A percentile compares a stretch with the other conserved stretches of the same genome.
These are phyloP conservation scores for Maniola hyperantus DNA, from an alignment of 2,888 invertebrate genomes.

Conservation along the genomic window DNA sequence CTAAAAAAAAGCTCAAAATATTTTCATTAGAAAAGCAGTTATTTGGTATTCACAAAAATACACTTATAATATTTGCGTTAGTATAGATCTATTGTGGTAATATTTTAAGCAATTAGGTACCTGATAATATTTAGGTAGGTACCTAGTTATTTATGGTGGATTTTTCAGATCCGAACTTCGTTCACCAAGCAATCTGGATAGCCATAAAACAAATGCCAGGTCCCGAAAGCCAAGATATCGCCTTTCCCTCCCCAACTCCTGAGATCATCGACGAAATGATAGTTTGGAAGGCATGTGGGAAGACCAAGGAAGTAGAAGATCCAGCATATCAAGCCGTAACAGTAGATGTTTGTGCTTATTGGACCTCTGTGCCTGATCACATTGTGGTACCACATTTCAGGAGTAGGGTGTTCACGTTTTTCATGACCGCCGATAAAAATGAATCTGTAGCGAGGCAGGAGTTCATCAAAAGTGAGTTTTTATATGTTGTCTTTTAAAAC, in stretches of 20 bases:
- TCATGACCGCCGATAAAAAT: conserved; percentile 79
- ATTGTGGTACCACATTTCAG: conserved; percentile 74
- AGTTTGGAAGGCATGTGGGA: conserved; percentile 69
- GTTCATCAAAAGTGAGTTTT: conserved; percentile 64
- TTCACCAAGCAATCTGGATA: conserved; percentile 75
- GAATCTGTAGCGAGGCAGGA: conserved; percentile 72
- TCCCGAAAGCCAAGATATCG: conserved; percentile 65
- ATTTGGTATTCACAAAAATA: too few species aligned
- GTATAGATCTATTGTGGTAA: not conserved
- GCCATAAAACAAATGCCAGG: conserved; percentile 71
- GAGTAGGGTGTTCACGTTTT: conserved; percentile 74
- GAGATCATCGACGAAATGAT: conserved; percentile 65
- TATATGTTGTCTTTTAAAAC: not conserved
- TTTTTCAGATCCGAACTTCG: conserved; percentile 69
- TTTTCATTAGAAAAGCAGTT: too few species aligned
- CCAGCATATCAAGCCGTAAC: conserved; percentile 62
- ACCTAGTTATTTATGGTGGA: too few species aligned
- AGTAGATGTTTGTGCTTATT: conserved; percentile 69
- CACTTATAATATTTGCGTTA: too few species aligned
- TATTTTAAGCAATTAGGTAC: too few species aligned
- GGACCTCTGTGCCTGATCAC: conserved; percentile 76
- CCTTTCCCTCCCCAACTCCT: conserved; percentile 63
- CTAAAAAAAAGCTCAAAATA: too few species aligned
- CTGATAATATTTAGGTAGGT: too few species aligned
- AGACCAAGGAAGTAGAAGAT: conserved; percentile 69